Evolutionary conservation across 2,113 vertebrate genomes (phyloP).

Genomic region (Callocephalon fimbriatum): DNA sequence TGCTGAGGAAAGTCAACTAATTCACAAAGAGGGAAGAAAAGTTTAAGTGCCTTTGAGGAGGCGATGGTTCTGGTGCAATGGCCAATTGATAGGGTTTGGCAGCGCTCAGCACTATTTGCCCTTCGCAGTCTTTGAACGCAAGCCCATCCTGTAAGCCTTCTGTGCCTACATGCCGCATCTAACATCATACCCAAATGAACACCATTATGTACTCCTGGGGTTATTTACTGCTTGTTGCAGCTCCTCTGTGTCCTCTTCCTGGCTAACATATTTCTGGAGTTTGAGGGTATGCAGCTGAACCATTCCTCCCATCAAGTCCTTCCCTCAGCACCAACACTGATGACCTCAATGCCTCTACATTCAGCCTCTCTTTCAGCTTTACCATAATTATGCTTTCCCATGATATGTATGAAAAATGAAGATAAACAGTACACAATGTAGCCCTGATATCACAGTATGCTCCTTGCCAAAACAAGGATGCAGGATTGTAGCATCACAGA

Average conservation of each 20-base stretch:
- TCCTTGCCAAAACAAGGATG: background rate
- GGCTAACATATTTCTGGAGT: background rate
- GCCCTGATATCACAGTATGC: background rate
- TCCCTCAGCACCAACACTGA: too few species aligned
- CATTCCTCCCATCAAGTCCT: background rate
- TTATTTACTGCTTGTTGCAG: background rate
- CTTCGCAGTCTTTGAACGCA: background rate
- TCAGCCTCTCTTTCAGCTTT: background rate
- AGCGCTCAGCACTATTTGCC: background rate
- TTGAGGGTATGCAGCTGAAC: background rate
- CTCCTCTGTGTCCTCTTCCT: background rate
- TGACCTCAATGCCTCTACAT: background rate
- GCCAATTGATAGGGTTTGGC: fast-evolving
- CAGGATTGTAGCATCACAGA: background rate
- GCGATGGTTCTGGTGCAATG: fast-evolving
- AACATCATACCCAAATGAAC: background rate
- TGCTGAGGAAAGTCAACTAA: background rate
- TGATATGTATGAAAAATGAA: background rate
- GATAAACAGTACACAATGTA: background rate
- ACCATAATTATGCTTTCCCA: background rate
- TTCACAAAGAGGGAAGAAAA: background rate
- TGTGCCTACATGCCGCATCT: background rate
- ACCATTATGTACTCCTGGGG: background rate
- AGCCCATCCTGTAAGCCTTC: background rate
- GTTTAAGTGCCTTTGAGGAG: background rate